A percentile compares a stretch with the other conserved stretches of the same genome.
These are phyloP conservation scores for Drosophila eugracilis DNA, from an alignment of 1,140 invertebrate species.

Conservation along the genomic window DNA sequence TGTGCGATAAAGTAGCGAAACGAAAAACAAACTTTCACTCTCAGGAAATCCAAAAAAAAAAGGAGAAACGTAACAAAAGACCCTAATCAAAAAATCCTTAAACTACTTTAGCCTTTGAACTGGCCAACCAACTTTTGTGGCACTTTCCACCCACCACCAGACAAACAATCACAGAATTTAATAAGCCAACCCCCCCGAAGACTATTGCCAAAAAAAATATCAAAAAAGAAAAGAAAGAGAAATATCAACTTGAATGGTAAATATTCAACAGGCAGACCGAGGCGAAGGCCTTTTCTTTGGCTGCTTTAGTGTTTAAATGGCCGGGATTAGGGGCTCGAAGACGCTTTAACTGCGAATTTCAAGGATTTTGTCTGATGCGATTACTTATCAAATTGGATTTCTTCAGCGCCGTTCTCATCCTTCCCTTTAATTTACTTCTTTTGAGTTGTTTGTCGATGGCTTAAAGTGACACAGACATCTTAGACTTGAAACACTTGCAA, in stretches of 20 bases:
- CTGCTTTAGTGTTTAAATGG: constrained; percentile 41
- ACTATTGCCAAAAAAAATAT: constrained; percentile 8
- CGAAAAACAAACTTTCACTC: constrained; percentile 37
- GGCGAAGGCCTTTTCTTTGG: not conserved
- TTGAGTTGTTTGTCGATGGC: constrained; percentile 20
- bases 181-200: constrained; percentile 50
- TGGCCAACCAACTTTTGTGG: constrained; percentile 23
- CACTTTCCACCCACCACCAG: constrained; percentile 16
- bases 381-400: constrained; percentile 56
- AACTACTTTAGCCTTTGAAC: constrained; percentile 49
- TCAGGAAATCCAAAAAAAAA: constrained; percentile 28
- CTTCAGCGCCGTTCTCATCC: constrained; percentile 17
- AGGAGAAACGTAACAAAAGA: not conserved
- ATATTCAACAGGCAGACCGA: constrained; percentile 52
- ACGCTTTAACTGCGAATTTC: constrained; percentile 42
- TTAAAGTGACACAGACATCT: constrained; percentile 29
- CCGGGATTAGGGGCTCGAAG: constrained; percentile 34
- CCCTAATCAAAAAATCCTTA: constrained; percentile 28
- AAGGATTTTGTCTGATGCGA: constrained; percentile 47
- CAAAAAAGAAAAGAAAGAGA: constrained; percentile 2
- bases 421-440: not conserved
- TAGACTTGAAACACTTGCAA: constrained; percentile 7
- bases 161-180: constrained; percentile 59
- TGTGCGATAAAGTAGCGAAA: constrained; percentile 10
- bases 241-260: constrained; percentile 23